A percentile compares a stretch with the other conserved stretches of the same genome.
These are phyloP conservation scores for Drosophila saltans DNA, from an alignment of 1,140 invertebrate genomes.

Conservation along the genomic window DNA sequence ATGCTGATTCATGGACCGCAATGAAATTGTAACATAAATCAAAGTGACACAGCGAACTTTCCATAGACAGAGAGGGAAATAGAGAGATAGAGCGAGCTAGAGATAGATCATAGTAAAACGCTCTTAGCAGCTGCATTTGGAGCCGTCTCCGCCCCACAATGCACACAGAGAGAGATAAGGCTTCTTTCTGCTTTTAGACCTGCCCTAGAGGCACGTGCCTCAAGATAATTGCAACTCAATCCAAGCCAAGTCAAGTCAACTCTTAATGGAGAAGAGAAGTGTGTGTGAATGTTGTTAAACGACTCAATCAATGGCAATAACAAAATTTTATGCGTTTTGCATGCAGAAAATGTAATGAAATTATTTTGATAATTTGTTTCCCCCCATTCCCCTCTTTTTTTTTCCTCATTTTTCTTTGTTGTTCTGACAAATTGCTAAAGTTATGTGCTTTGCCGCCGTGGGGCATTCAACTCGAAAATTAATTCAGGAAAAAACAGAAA, in stretches of 20 bases:
- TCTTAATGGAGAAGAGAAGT: background rate
- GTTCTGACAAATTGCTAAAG: constrained; percentile 36
- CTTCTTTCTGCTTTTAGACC: constrained; percentile 7
- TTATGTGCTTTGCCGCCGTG: constrained; percentile 17
- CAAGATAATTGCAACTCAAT: constrained; percentile 66
- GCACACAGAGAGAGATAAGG: background rate
- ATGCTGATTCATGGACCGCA: constrained; percentile 66
- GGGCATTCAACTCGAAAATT: constrained; percentile 63
- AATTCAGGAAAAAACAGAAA: constrained; percentile 35
- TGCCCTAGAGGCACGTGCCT: constrained; percentile 15
- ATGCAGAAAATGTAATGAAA: constrained; percentile 18
- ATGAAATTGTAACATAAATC: constrained; percentile 55
- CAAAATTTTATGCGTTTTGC: constrained; percentile 19
- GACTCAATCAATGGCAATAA: constrained; percentile 14
- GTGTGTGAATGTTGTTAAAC: background rate
- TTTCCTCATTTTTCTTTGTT: too few species aligned
- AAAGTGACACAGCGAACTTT: constrained; percentile 33
- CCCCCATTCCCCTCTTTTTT: background rate
- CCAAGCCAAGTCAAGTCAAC: constrained; percentile 5
- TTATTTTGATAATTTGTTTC: constrained; percentile 32
- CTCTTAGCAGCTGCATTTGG: constrained; percentile 6
- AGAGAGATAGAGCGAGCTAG: too few species aligned
- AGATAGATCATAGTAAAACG: constrained; percentile 14
- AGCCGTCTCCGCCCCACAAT: background rate
- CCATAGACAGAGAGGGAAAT: background rate